phyloP scores from a whole-genome alignment of 2,113 vertebrate genomes.

The Danionella cerebrum region DNA sequence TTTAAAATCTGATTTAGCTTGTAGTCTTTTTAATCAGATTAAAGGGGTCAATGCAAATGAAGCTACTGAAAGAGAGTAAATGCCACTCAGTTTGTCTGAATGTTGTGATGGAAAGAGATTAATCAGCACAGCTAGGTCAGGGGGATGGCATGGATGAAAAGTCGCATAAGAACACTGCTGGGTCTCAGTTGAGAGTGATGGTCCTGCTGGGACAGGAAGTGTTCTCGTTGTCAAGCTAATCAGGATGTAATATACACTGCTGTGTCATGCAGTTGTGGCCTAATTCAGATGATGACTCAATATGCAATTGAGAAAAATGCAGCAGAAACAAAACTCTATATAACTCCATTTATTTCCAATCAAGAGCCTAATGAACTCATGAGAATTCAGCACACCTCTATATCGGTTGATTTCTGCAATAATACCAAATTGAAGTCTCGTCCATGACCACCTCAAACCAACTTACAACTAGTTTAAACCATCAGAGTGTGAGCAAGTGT shows the following conservation, averaged over 20 bases:
- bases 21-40: too few species aligned
- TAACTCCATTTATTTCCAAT: background rate
- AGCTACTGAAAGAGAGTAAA: too few species aligned
- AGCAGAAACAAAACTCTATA: background rate
- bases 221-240: constrained; percentile 22
- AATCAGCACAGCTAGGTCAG: constrained; percentile 19
- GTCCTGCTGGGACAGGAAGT: constrained; percentile 33
- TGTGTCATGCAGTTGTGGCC: background rate
- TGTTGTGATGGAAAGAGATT: constrained; percentile 14
- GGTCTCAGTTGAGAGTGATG: constrained; percentile 9
- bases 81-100: too few species aligned
- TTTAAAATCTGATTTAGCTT: too few species aligned
- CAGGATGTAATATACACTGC: constrained; percentile 21
- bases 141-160: constrained; percentile 12
- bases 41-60: too few species aligned
- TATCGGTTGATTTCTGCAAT: too few species aligned
- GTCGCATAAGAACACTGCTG: constrained; percentile 1
- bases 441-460: too few species aligned
- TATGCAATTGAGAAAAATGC: background rate
- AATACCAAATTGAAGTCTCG: too few species aligned
- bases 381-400: background rate
- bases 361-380: background rate
- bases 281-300: background rate
- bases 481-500: too few species aligned
- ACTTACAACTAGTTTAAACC: too few species aligned